phyloP scores from a whole-genome alignment of 2,888 invertebrate species.

The Athripsodes cinereus region DNA sequence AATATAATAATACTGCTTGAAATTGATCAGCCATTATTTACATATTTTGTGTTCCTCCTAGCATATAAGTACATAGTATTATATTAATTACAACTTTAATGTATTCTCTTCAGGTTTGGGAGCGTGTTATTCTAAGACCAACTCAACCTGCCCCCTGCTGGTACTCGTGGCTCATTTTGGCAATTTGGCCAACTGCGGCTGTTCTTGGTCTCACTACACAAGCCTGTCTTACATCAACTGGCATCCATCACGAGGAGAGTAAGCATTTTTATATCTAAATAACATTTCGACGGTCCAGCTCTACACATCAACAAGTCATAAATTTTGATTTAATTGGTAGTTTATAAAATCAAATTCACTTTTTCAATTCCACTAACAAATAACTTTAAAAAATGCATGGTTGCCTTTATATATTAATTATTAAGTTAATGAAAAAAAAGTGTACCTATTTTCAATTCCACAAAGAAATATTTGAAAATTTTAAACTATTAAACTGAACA shows the following conservation, averaged over 20 bases:
- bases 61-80: too few relatives aligned
- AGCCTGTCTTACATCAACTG: constrained; percentile 62
- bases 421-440: too few relatives aligned
- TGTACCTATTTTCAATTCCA: too few relatives aligned
- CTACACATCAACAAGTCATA: too few relatives aligned
- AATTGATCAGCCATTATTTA: not conserved
- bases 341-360: too few relatives aligned
- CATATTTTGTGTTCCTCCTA: not conserved
- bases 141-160: constrained; percentile 57
- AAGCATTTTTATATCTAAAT: constrained; percentile 30
- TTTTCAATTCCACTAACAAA: too few relatives aligned
- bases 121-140: constrained; percentile 55
- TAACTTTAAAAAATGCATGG: too few relatives aligned
- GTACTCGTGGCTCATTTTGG: constrained; percentile 67
- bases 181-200: constrained; percentile 66
- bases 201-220: constrained; percentile 64
- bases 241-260: constrained; percentile 56
- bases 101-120: constrained; percentile 47
- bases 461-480: constrained; percentile 1
- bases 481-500: too few relatives aligned
- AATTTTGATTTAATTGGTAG: too few relatives aligned
- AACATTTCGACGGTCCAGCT: too few relatives aligned
- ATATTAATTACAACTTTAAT: not conserved
- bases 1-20: not conserved
- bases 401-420: too few relatives aligned